Conservation (phyloP, 2,113 vertebrate species). For the Anthoscopus minutus region DNA sequence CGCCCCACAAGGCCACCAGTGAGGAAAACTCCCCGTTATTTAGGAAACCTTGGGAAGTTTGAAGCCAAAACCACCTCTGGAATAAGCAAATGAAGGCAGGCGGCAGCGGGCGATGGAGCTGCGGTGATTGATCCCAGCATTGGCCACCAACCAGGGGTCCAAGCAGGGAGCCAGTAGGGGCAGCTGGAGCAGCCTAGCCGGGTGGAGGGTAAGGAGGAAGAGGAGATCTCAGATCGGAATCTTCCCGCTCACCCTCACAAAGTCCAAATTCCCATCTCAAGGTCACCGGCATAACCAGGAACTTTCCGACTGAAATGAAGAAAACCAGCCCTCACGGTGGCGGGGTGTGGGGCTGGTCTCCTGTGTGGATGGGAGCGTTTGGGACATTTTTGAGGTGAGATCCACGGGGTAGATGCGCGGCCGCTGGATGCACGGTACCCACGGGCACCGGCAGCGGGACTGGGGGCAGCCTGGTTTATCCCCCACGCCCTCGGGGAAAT, state of each 20-base stretch:
- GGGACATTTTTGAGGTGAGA: neutral
- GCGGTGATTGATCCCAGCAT: fast-evolving
- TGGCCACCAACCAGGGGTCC: neutral
- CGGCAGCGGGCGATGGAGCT: neutral
- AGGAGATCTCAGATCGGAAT: neutral
- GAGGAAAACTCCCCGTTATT: neutral
- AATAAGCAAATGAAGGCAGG: neutral
- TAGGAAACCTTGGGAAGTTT: neutral
- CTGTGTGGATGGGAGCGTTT: neutral
- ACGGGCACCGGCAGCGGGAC: too few species aligned
- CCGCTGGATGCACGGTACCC: neutral
- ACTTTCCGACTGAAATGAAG: neutral
- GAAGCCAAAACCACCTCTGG: neutral
- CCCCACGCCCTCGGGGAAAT: fast-evolving
- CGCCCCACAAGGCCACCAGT: fast-evolving
- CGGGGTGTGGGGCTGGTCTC: neutral
- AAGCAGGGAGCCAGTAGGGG: neutral
- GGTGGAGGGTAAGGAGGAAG: neutral
- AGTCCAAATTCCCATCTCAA: slow-evolving; percentile 53
- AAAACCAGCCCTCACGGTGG: neutral
- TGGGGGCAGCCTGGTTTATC: neutral
- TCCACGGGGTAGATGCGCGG: neutral
- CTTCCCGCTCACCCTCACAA: neutral
- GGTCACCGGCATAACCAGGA: slow-evolving; percentile 47
- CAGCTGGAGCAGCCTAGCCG: neutral